phyloP scores from a whole-genome alignment of 2,888 invertebrate species.

The Microchrysa polita region DNA sequence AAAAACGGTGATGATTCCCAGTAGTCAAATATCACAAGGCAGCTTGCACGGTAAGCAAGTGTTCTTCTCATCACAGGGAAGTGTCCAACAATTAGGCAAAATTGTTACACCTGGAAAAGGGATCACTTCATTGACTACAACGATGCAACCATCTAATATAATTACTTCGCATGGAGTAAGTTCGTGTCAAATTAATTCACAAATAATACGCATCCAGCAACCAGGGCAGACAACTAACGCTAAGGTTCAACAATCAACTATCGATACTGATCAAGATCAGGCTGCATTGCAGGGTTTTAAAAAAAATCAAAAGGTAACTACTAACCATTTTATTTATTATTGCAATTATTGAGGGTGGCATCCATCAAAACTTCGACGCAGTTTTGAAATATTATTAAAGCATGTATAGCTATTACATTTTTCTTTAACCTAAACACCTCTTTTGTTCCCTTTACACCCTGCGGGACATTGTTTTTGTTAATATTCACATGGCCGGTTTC shows the following conservation, averaged over 20 bases:
- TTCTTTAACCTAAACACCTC: too few species aligned
- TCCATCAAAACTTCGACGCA: too few species aligned
- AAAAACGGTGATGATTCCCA: slow-evolving; percentile 48
- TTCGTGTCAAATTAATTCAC: slow-evolving; percentile 50
- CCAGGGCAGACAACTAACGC: slow-evolving; percentile 51
- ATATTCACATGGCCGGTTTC: too few species aligned
- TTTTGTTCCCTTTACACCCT: too few species aligned
- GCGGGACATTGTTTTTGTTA: too few species aligned
- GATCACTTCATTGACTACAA: slow-evolving; percentile 44
- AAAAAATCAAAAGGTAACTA: slow-evolving; percentile 53
- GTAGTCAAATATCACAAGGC: slow-evolving; percentile 43
- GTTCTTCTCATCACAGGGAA: slow-evolving; percentile 51
- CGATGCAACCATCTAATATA: slow-evolving; percentile 45
- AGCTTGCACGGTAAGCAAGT: slow-evolving; percentile 52
- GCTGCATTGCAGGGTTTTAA: slow-evolving; percentile 61
- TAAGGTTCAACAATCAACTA: slow-evolving; percentile 58
- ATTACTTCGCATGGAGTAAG: slow-evolving; percentile 41
- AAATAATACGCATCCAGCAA: slow-evolving; percentile 55
- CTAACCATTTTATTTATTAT: too few species aligned
- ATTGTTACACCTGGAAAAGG: slow-evolving; percentile 49
- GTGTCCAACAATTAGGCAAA: slow-evolving; percentile 54
- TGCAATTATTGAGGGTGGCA: too few species aligned
- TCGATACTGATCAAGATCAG: slow-evolving; percentile 61
- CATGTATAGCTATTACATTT: too few species aligned
- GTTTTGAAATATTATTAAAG: too few species aligned